These are phyloP conservation scores for Halichoerus grypus DNA, from an alignment of 2,113 vertebrate species.

Conservation along the genomic window DNA sequence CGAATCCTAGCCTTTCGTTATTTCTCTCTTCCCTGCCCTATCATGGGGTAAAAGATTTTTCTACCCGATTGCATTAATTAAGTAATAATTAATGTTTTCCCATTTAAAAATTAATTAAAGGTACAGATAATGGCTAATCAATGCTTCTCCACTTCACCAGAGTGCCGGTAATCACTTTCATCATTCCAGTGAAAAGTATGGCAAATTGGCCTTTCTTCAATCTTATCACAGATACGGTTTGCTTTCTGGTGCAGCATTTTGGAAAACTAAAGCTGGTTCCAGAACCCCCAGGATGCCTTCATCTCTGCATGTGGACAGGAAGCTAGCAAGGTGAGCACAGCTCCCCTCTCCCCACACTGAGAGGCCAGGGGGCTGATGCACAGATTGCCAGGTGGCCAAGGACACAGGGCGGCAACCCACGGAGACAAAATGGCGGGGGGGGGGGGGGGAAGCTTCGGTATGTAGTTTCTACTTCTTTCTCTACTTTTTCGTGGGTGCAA, in stretches of 20 bases:
- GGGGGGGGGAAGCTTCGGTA: neutral
- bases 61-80: neutral
- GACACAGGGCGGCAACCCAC: neutral
- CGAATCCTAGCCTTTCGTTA: neutral
- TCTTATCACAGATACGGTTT: neutral
- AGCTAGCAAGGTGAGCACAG: neutral
- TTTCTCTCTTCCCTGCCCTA: neutral
- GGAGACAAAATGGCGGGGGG: neutral
- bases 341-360: neutral
- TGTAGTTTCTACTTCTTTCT: neutral
- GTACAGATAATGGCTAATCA: conserved; percentile 39
- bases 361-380: neutral
- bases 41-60: conserved; percentile 3
- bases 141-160: neutral
- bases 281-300: neutral
- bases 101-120: conserved; percentile 58
- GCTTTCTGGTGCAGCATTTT: neutral
- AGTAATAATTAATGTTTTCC: conserved; percentile 6
- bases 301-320: neutral
- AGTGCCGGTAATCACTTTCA: conserved; percentile 16
- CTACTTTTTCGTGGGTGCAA: neutral
- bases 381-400: too few relatives aligned
- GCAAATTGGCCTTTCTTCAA: neutral
- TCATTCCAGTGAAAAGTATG: neutral
- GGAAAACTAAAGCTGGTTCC: neutral